Conservation (phyloP, 2,888 invertebrate genomes). For the Cosmia pyralina region DNA sequence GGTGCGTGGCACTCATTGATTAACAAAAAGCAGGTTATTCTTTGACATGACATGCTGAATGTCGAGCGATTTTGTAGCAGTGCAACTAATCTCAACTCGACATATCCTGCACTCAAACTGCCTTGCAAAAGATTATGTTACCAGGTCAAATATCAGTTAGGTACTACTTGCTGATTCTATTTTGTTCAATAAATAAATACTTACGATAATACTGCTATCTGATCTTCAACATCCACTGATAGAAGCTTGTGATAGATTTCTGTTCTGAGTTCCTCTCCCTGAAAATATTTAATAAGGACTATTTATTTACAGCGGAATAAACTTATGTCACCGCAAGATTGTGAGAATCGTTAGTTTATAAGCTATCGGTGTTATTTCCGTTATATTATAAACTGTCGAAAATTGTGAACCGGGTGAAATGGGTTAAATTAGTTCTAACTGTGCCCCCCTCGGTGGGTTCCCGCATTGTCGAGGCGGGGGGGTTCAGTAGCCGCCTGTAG, state of each 20-base stretch:
- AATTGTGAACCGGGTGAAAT: too few species aligned
- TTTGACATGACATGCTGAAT: not conserved
- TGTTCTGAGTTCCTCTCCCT: constrained; percentile 94
- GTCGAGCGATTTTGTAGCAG: not conserved
- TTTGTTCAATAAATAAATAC: constrained; percentile 67
- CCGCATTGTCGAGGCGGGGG: too few species aligned
- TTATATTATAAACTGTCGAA: too few species aligned
- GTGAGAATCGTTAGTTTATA: too few species aligned
- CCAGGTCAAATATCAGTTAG: not conserved
- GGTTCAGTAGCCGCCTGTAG: too few species aligned
- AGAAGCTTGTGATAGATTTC: constrained; percentile 94
- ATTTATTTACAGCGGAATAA: not conserved
- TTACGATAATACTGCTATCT: constrained; percentile 92
- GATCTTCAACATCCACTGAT: constrained; percentile 94
- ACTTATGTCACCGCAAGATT: too few species aligned
- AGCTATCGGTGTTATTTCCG: too few species aligned
- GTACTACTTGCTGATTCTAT: not conserved
- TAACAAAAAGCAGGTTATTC: not conserved
- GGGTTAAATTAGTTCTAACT: too few species aligned
- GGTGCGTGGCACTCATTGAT: too few species aligned
- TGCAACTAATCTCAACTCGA: not conserved
- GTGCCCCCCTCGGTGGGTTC: too few species aligned
- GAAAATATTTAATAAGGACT: constrained; percentile 67
- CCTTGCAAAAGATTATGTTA: not conserved
- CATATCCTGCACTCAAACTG: not conserved